A percentile compares a stretch with the other conserved stretches of the same genome.
Evolutionary conservation across 1,140 invertebrate species (phyloP).

Genomic region (Adoxophyes honmai): DNA sequence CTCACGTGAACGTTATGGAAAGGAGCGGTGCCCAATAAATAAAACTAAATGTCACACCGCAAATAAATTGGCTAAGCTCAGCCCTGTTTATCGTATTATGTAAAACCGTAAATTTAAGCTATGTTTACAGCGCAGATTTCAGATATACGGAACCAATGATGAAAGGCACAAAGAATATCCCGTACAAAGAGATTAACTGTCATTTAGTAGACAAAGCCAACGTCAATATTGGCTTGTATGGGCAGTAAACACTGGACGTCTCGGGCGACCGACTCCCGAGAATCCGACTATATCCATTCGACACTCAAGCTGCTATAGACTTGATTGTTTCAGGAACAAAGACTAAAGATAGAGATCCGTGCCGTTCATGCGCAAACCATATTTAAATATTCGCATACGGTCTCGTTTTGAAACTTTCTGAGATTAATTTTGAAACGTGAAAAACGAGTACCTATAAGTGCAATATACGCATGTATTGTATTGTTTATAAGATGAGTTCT

Average conservation of each 20-base stretch:
- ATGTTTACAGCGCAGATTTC: constrained; percentile 5
- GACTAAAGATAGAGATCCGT: constrained; percentile 16
- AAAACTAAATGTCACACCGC: too few relatives aligned
- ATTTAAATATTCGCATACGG: too few relatives aligned
- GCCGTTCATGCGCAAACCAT: neutral
- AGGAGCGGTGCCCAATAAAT: neutral
- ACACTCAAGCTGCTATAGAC: constrained; percentile 24
- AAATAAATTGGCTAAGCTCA: too few relatives aligned
- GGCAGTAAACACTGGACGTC: constrained; percentile 48
- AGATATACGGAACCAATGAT: constrained; percentile 1
- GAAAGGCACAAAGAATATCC: constrained; percentile 39
- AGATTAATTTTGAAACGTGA: neutral
- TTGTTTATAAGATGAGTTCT: too few relatives aligned
- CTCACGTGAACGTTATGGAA: neutral
- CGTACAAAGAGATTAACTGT: constrained; percentile 61
- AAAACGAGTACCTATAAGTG: too few relatives aligned
- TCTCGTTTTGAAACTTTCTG: neutral
- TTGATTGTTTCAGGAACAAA: constrained; percentile 48
- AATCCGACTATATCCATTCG: constrained; percentile 38
- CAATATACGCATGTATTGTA: too few relatives aligned
- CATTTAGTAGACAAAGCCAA: constrained; percentile 59
- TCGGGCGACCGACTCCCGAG: constrained; percentile 49
- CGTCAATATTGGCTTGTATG: constrained; percentile 68
- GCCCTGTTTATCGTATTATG: too few relatives aligned
- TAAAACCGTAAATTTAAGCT: too few relatives aligned